Percentiles rank a stretch among this genome's conserved stretches.
Conservation (phyloP, 2,888 invertebrate genomes). For the Mythimna ferrago region DNA sequence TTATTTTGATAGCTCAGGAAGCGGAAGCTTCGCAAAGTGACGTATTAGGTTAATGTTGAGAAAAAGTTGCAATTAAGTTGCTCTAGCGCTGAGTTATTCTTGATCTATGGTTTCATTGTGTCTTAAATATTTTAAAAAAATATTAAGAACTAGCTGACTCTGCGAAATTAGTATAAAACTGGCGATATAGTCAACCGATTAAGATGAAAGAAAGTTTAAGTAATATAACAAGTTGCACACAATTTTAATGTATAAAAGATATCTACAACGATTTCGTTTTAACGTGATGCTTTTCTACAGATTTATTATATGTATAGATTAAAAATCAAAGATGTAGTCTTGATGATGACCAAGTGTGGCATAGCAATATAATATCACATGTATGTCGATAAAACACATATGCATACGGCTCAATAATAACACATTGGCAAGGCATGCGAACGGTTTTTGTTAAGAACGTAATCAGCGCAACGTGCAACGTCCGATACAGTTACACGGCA, state of each 20-base stretch:
- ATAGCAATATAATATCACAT: conserved; percentile 13
- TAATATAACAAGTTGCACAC: too few relatives aligned
- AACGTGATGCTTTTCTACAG: too few relatives aligned
- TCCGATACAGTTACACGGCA: conserved; percentile 76
- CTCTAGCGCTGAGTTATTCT: conserved; percentile 14
- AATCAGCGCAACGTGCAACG: conserved; percentile 75
- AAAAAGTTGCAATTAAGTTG: conserved; percentile 33
- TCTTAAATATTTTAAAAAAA: too few relatives aligned
- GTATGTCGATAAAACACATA: conserved; percentile 30
- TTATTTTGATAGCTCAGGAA: conserved; percentile 28
- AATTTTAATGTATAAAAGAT: too few relatives aligned
- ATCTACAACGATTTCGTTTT: too few relatives aligned
- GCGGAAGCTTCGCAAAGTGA: conserved; percentile 41
- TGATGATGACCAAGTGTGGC: conserved; percentile 1
- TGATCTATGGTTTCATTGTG: conserved; percentile 29
- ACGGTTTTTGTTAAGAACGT: conserved; percentile 73
- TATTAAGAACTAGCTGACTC: neutral
- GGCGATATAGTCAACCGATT: too few relatives aligned
- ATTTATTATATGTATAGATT: too few relatives aligned
- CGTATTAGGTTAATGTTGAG: conserved; percentile 21
- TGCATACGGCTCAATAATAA: conserved; percentile 49
- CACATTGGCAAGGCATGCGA: conserved; percentile 67
- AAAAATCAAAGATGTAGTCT: neutral
- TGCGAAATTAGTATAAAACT: too few relatives aligned
- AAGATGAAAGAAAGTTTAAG: too few relatives aligned